Base-by-base conservation (phyloP, 2,888 invertebrate genomes). In the Lithophane socia region DNA sequence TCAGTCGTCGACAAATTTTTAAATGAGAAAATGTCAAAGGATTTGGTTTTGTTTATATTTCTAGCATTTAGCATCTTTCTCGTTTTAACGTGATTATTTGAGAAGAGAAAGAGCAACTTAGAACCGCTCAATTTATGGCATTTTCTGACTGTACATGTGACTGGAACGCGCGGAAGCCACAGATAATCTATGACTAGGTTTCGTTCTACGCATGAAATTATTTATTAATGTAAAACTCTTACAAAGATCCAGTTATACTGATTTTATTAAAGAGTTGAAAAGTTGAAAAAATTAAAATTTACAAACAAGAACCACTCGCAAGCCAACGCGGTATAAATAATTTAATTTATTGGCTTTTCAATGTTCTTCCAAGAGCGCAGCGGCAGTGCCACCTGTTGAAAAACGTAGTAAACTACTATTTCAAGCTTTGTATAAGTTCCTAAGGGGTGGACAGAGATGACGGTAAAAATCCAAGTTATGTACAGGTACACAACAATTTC, bases 1-100 rank as follows among this genome's bases (percentile, higher is more conserved):
- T 47, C 69, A 76, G 60, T 47, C 69, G 71, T 52, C 82, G 65
- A 72, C 68, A 64, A 68, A 64, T 21, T 71, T 78, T 80, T 24
- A 29, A 82, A 73, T 69, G 61, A 52, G 42, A 82, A 70, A 66
- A 54, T 76, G 56, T 67, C 58, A 56, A 24, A 37, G 2, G 3
- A 16, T 54, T 3, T 5, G 0, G 1, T 16, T 12, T 16, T 65
- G 21, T 7, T 5, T 2, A 5, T 0, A 58, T 0, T 18, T 44
- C 7, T 49, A 64, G 21, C 65, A 60, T 61, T 52, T 4, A 2
- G n/a, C 0, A 7, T 10, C n/a, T 42, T 0, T 83, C 80, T 82
- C 49, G 9, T 74, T 75, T 5, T 75, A 13, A 12, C 2, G 37
- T 21, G 16, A 64, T 0, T 4, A 9, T 13, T 24, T 16, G 0